Evolutionary conservation across 1,140 invertebrate species (phyloP), one percentile per base, ranked within the genome.

Genomic region (Bilobella aurantiaca): DNA sequence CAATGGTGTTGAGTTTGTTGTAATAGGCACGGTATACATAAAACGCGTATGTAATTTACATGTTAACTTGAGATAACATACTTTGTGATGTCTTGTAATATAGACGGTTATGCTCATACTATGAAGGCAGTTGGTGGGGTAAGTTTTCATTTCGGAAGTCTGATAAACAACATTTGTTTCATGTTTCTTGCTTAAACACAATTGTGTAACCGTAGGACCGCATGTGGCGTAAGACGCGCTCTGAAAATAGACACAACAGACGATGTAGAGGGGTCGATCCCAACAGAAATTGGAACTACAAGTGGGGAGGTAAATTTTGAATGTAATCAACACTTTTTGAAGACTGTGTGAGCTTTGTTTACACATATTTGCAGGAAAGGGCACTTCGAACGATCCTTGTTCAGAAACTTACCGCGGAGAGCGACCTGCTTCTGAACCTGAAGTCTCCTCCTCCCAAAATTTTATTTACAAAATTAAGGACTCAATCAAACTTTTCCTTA

Each of bases 401-500:
- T 85, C 86, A 27, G 90, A 95, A 69, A 92, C 87, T 1, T 98
- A 89, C 76, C 84, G 87, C n/a, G 95, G 96, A 14, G 80, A 83
- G 0, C 77, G 79, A 3, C 83, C 93, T 0, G 96, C 96, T 77
- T 96, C 92, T 0, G 95, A 98, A 79, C 88, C 90, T 0, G 95
- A 98, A 79, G 90, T 91, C 2, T 81, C 79, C 74, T 87, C 90
- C 1, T 81, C 88, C 37, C 80, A 83, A 18, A 84, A 86, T 74
- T 84, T 83, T 72, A 78, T 83, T 16, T 71, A 83, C 67, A 73
- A 80, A 1, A 79, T 83, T 3, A 73, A 76, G 77, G 79, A 81
- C 75, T 67, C 82, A 12, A 70, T 88, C 1, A 84, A 86, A 71
- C 84, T 86, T 3, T 95, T 91, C 69, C 74, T 93, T 28, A 89